Evolutionary conservation across 2,888 invertebrate species (phyloP), one percentile per base, ranked within the genome.

Genomic region (Nomada fucata): DNA sequence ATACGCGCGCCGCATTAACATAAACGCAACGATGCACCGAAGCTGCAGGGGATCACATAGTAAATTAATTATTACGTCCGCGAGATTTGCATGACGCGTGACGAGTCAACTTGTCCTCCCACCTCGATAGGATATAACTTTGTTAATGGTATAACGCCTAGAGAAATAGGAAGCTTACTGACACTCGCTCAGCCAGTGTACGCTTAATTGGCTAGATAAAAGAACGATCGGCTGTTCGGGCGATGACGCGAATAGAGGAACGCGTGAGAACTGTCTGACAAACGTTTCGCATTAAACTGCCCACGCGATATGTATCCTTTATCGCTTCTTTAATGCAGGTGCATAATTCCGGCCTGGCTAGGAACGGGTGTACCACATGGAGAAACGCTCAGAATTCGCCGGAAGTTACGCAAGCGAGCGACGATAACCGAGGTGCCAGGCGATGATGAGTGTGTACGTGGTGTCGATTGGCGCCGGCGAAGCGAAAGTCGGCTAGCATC

Each of bases 401-500:
- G 91, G 90, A 91, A 91, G 87, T 92, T 91, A 89, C 80, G 89
- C 85, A 89, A 91, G 78, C 44, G 36, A 23, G 79, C 73, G 86
- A 74, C 85, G 89, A 89, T 89, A 86, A 90, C 86, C 87, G 85
- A 83, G 86, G 73, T 87, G 83, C 87, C 87, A 86, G 86, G 85
- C 89, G 90, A 90, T 87, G 90, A 91, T 88, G 89, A 88, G 84
- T 80, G 60, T 83, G 63, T 64, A 60, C 75, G 15, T 10, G 15
- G 47, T 87, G 90, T 86, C 89, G 90, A 90, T 87, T 88, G 85
- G 88, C 88, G 90, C 89, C 87, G 77, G 85, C 84, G 65, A 88
- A 92, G 92, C 91, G 92, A 92, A 92, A 92, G 92, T 92, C 87
- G 85, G 82, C 79, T 77, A 64, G 67, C 85, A 76, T 87, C 85